A percentile compares a stretch with the other conserved stretches of the same genome.
Evolutionary conservation across 2,888 invertebrate genomes (phyloP).

Genomic region (Gandaritis pyraliata): DNA sequence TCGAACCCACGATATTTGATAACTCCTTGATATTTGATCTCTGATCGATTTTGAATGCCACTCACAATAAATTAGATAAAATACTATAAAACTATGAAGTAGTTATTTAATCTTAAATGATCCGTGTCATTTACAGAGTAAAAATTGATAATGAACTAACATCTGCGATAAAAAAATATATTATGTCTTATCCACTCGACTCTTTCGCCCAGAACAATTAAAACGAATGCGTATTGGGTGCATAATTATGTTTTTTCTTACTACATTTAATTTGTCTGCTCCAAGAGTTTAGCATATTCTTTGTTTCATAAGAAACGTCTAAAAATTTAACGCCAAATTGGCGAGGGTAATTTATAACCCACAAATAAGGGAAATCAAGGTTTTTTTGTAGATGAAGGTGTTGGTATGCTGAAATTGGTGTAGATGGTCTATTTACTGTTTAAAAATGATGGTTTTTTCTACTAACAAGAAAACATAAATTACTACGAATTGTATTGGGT

Average conservation of each 20-base stretch:
- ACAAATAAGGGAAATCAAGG: constrained; percentile 64
- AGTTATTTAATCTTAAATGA: too few relatives aligned
- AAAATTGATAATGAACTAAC: background rate
- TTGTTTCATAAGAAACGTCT: constrained; percentile 63
- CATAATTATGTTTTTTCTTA: constrained; percentile 75
- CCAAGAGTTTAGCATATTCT: constrained; percentile 80
- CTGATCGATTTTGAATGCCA: too few relatives aligned
- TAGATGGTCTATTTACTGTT: constrained; percentile 5
- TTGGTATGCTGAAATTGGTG: constrained; percentile 40
- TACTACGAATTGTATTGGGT: too few relatives aligned
- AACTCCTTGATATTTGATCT: too few relatives aligned
- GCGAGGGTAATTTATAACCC: constrained; percentile 77
- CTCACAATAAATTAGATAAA: too few relatives aligned
- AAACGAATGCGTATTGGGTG: constrained; percentile 76
- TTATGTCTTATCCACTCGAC: constrained; percentile 50
- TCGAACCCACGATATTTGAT: too few relatives aligned
- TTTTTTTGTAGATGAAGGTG: constrained; percentile 34
- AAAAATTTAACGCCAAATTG: constrained; percentile 68
- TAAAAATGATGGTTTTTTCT: too few relatives aligned
- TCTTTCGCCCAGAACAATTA: constrained; percentile 64
- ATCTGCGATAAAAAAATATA: background rate
- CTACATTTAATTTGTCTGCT: constrained; percentile 80
- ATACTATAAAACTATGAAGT: too few relatives aligned
- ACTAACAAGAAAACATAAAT: too few relatives aligned
- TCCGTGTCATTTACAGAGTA: too few relatives aligned